A percentile compares a stretch with the other conserved stretches of the same genome.
These are phyloP conservation scores for Triplophysa rosa DNA, from an alignment of 2,113 vertebrate genomes.

Conservation along the genomic window DNA sequence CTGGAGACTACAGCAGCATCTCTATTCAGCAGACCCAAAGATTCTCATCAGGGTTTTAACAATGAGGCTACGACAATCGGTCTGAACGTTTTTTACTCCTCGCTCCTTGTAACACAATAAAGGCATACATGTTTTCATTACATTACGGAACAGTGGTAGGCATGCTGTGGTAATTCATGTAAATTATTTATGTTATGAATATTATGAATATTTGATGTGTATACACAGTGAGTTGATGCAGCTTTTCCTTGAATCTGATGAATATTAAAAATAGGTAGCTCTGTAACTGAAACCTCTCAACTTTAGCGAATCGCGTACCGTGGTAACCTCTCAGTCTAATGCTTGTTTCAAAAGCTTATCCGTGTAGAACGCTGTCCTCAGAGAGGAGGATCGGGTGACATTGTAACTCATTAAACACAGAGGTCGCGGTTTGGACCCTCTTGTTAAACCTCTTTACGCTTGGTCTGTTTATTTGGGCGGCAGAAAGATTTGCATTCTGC, in stretches of 20 bases:
- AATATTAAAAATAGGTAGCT: neutral
- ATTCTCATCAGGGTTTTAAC: constrained; percentile 45
- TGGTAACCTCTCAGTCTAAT: constrained; percentile 23
- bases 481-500: constrained; percentile 43
- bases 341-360: constrained; percentile 35
- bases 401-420: constrained; percentile 33
- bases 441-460: constrained; percentile 39
- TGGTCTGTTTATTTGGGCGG: constrained; percentile 31
- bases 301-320: constrained; percentile 9
- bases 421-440: neutral
- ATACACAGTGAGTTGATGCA: neutral
- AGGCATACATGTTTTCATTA: neutral
- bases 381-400: neutral
- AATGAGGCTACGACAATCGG: constrained; percentile 46
- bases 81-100: neutral
- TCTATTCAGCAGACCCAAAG: constrained; percentile 38
- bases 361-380: neutral
- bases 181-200: neutral
- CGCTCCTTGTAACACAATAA: constrained; percentile 5
- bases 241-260: neutral
- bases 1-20: constrained; percentile 48
- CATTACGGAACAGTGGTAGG: neutral
- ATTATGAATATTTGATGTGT: neutral
- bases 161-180: constrained; percentile 15
- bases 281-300: constrained; percentile 14